Evolutionary conservation across 35 echinoderm and acorn worm genomes (phyloP).

Genomic region (Heliocidaris tuberculata): DNA sequence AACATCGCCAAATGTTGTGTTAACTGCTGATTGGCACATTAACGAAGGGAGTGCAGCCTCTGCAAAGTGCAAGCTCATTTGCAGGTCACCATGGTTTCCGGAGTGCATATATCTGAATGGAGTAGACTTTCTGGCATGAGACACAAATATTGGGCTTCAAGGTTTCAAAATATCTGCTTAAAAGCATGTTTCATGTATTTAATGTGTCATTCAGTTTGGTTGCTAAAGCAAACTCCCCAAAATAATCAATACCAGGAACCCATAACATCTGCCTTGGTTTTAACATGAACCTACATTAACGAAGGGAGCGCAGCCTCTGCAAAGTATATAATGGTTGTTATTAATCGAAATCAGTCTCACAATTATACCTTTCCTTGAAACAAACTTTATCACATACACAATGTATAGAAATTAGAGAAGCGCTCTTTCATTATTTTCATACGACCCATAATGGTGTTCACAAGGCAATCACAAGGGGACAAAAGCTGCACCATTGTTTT

Average conservation of each 20-base stretch:
- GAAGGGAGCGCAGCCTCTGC: no score
- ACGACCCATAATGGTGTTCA: no score
- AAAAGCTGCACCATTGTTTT: no score
- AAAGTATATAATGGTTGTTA: no score
- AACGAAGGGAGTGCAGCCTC: not conserved
- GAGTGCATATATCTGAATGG: not conserved
- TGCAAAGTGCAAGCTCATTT: constrained; percentile 11
- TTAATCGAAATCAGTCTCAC: no score
- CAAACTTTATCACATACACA: no score
- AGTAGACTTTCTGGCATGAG: not conserved
- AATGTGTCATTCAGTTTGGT: not conserved
- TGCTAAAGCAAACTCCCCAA: not conserved
- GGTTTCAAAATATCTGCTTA: not conserved
- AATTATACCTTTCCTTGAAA: no score
- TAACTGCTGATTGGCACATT: not conserved
- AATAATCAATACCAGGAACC: not conserved
- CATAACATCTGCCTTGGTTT: not conserved
- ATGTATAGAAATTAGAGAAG: no score
- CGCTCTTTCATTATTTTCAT: no score
- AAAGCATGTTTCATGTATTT: not conserved
- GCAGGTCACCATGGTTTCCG: not conserved
- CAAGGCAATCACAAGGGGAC: no score
- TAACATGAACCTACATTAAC: no score
- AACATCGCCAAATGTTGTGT: not conserved
- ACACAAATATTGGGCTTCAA: not conserved